A percentile compares a stretch with the other conserved stretches of the same genome.
Conservation (phyloP, 2,888 invertebrate species). For the Ormyrus nitidulus region DNA sequence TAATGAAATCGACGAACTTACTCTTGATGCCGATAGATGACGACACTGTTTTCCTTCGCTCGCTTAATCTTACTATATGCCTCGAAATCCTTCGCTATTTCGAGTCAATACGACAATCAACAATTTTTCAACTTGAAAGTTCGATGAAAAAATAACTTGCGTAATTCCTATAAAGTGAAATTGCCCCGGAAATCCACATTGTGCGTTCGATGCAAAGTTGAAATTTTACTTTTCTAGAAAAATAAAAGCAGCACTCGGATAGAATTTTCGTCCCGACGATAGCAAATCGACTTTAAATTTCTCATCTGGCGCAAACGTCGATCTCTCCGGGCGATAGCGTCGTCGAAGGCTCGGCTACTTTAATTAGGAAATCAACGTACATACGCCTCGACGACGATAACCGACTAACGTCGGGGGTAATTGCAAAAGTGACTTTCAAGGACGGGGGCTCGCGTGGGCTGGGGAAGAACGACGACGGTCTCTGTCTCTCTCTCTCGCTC, state of each 20-base stretch:
- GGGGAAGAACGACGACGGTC: constrained; percentile 51
- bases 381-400: constrained; percentile 27
- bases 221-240: neutral
- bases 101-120: neutral
- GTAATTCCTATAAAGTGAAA: no score
- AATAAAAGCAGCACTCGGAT: neutral
- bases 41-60: constrained; percentile 43
- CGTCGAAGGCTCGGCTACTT: constrained; percentile 19
- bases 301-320: neutral
- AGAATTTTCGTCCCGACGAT: neutral
- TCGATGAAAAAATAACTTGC: no score
- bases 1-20: constrained; percentile 31
- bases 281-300: constrained; percentile 21
- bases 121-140: neutral
- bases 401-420: constrained; percentile 42
- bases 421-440: constrained; percentile 56
- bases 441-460: constrained; percentile 26
- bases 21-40: constrained; percentile 41
- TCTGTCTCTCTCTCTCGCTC: no score
- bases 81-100: neutral
- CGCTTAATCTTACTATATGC: neutral
- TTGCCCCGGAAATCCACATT: neutral
- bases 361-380: constrained; percentile 52
- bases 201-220: neutral
- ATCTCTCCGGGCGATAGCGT: constrained; percentile 22